A percentile compares a stretch with the other conserved stretches of the same genome.
Evolutionary conservation across 2,113 vertebrate species (phyloP).

Genomic region (Mionectes macconnelli): DNA sequence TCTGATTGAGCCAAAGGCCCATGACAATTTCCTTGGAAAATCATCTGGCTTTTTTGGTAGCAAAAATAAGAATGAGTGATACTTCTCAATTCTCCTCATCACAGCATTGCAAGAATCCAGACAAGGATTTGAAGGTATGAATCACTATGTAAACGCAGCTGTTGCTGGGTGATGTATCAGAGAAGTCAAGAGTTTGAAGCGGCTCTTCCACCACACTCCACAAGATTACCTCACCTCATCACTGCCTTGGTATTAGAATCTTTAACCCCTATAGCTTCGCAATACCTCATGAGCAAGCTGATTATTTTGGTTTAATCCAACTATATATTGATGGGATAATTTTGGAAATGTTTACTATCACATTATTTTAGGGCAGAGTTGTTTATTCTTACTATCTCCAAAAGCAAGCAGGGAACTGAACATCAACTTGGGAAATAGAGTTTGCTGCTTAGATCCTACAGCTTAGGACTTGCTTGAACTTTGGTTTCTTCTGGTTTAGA

Average conservation of each 20-base stretch:
- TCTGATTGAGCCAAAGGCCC: background rate
- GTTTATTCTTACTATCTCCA: background rate
- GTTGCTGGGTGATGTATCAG: background rate
- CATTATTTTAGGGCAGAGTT: background rate
- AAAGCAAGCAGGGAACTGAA: background rate
- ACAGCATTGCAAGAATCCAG: background rate
- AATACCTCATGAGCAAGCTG: background rate
- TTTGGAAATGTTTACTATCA: background rate
- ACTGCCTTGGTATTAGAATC: background rate
- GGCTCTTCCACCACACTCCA: background rate
- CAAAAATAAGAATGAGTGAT: background rate
- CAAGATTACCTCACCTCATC: background rate
- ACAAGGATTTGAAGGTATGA: background rate
- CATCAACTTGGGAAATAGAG: background rate
- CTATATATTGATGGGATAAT: background rate
- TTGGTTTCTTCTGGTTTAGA: background rate
- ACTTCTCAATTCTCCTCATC: background rate
- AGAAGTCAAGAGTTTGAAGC: background rate
- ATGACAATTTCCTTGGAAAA: background rate
- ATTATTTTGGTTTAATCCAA: background rate
- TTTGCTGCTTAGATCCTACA: background rate
- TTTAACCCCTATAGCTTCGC: background rate
- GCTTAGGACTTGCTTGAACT: background rate
- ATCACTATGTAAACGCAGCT: background rate
- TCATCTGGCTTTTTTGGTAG: background rate